Base-by-base conservation (phyloP, 35 echinoderm and acorn worm genomes). In the Strongylocentrotus purpuratus region DNA sequence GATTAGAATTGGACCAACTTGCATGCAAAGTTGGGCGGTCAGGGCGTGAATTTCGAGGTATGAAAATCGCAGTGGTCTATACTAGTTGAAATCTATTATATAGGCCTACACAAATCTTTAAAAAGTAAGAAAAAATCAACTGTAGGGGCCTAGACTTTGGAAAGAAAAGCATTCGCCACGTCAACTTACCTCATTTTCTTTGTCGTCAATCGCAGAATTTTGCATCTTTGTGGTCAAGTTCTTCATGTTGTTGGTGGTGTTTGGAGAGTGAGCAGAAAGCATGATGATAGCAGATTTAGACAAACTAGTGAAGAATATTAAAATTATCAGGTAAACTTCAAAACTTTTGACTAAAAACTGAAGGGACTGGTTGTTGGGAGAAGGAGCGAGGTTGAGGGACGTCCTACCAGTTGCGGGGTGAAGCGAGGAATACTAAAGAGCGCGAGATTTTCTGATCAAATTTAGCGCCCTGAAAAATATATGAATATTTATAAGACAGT, bases 131-230 rank as follows among this genome's bases (percentile, higher is more conserved):
- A 41, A 41, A 41, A 41, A 41, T 41, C 35, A 41, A n/a, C n/a
- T n/a, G n/a, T n/a, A n/a, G n/a, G n/a, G n/a, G n/a, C n/a, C n/a
- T n/a, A n/a, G n/a, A n/a, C n/a, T n/a, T n/a, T n/a, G n/a, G n/a
- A n/a, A n/a, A n/a, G n/a, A n/a, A n/a, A n/a, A 41, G 35, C 35
- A 41, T 0, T 3, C 3, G 35, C 35, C 35, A 41, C 35, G 35
- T 41, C 35, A 92, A 86, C 96, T 97, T 94, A 98, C 97, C 96
- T 94, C 58, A 86, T 98, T 98, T 98, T 98, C 97, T 87, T 98
- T 95, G 95, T 98, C 96, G 46, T 96, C 95, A 87, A 96, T 52
- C 86, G 48, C 46, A 6, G 50, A 8, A 28, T 94, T 96, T 89
- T 96, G 92, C 71, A 96, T 31, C 41, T 98, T 95, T n/a, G 87